These are phyloP conservation scores for Plusia festucae DNA, from an alignment of 2,888 invertebrate species.

Conservation along the genomic window DNA sequence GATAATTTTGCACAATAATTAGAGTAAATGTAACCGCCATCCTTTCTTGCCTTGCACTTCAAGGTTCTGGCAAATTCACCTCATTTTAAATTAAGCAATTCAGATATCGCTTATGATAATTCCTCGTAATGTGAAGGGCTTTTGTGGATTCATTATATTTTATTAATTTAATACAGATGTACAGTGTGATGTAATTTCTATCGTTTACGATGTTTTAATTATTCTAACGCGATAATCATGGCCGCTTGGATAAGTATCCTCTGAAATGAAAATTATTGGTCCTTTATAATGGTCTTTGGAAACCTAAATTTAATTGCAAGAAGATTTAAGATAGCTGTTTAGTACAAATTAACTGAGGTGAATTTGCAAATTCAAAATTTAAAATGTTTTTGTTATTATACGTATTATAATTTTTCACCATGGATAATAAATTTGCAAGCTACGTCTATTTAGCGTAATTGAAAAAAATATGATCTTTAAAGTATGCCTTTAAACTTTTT, in stretches of 20 bases:
- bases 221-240: conserved; percentile 41
- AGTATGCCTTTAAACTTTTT: too few relatives aligned
- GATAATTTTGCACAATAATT: neutral
- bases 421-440: too few relatives aligned
- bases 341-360: neutral
- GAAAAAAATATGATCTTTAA: too few relatives aligned
- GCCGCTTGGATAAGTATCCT: conserved; percentile 27
- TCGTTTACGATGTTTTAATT: conserved; percentile 47
- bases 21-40: conserved; percentile 19
- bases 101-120: conserved; percentile 68
- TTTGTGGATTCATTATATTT: conserved; percentile 58
- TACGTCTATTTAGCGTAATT: too few relatives aligned
- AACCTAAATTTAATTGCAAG: neutral
- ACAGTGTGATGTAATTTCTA: conserved; percentile 44
- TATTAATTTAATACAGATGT: conserved; percentile 65
- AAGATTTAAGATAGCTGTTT: neutral
- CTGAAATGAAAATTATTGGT: conserved; percentile 35
- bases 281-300: conserved; percentile 24
- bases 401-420: too few relatives aligned
- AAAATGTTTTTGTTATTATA: neutral
- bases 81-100: conserved; percentile 69
- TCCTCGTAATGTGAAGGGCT: conserved; percentile 51
- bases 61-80: conserved; percentile 46
- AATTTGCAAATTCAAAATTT: neutral
- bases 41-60: conserved; percentile 44